These are phyloP conservation scores for Morpho helenor DNA, from an alignment of 2,888 invertebrate species.

Conservation along the genomic window DNA sequence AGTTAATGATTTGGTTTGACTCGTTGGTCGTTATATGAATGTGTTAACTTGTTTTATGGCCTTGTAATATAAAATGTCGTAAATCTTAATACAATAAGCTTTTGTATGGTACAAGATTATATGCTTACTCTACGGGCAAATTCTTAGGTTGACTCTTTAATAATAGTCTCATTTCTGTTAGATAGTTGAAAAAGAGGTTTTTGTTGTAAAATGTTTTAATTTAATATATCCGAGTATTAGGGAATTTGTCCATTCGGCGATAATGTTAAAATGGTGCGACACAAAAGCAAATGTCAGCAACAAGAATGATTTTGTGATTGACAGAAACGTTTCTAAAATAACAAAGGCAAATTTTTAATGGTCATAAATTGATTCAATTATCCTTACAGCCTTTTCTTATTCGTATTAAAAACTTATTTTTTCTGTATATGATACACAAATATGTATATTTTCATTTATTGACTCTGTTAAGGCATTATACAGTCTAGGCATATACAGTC, in stretches of 20 bases:
- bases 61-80: slow-evolving; percentile 42
- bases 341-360: too few species aligned
- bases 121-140: slow-evolving; percentile 20
- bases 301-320: too few species aligned
- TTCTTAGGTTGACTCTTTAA: slow-evolving; percentile 26
- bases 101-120: slow-evolving; percentile 17
- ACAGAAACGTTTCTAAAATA: background rate
- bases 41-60: slow-evolving; percentile 59
- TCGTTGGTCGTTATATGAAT: slow-evolving; percentile 33
- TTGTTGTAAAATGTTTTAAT: slow-evolving; percentile 27
- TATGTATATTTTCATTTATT: too few species aligned
- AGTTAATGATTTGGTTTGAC: slow-evolving; percentile 52
- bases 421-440: background rate
- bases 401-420: too few species aligned
- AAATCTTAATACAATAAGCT: slow-evolving; percentile 20
- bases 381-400: too few species aligned
- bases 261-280: background rate
- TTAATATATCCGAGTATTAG: slow-evolving; percentile 19
- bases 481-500: too few species aligned
- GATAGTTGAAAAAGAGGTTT: slow-evolving; percentile 26
- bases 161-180: slow-evolving; percentile 26
- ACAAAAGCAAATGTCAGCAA: too few species aligned
- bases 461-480: too few species aligned
- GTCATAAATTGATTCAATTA: too few species aligned
- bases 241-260: slow-evolving; percentile 15